A percentile compares a stretch with the other conserved stretches of the same genome.
phyloP scores from a whole-genome alignment of 2,888 invertebrate genomes.

The Melolontha melolontha region DNA sequence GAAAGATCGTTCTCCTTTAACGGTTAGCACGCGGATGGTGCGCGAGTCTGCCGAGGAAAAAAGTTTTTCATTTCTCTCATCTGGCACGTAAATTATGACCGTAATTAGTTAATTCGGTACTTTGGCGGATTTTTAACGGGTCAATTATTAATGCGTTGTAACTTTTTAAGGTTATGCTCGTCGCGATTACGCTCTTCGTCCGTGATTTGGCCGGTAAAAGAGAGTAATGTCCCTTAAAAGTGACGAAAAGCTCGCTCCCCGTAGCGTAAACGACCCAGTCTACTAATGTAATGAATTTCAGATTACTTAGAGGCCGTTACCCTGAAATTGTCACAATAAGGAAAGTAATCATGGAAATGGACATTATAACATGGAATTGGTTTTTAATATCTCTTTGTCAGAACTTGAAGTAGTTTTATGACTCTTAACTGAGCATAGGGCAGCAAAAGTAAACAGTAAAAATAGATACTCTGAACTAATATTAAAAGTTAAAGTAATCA shows the following conservation, averaged over 20 bases:
- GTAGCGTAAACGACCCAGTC: constrained; percentile 3
- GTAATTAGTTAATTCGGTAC: constrained; percentile 37
- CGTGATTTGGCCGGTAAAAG: not conserved
- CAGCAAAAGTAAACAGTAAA: too few relatives aligned
- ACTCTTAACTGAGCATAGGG: too few relatives aligned
- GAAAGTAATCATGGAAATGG: constrained; percentile 24
- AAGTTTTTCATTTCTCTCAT: constrained; percentile 38
- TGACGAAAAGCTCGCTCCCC: constrained; percentile 6
- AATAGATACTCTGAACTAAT: too few relatives aligned
- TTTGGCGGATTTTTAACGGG: constrained; percentile 33
- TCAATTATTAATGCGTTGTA: constrained; percentile 35
- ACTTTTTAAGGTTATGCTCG: constrained; percentile 21
- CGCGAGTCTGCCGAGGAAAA: constrained; percentile 9
- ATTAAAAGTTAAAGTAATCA: too few relatives aligned
- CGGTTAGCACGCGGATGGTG: constrained; percentile 4
- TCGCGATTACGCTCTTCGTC: constrained; percentile 10
- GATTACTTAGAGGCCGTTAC: constrained; percentile 23
- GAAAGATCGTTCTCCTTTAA: constrained; percentile 35
- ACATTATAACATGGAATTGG: constrained; percentile 27
- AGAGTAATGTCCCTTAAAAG: not conserved
- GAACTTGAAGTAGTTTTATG: constrained; percentile 12
- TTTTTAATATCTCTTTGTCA: constrained; percentile 12
- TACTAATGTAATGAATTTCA: constrained; percentile 25
- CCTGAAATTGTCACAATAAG: constrained; percentile 29
- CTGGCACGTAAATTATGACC: constrained; percentile 31